phyloP scores from a whole-genome alignment of 2,797 vertebrate genomes.

The Tiaroga cobitis region DNA sequence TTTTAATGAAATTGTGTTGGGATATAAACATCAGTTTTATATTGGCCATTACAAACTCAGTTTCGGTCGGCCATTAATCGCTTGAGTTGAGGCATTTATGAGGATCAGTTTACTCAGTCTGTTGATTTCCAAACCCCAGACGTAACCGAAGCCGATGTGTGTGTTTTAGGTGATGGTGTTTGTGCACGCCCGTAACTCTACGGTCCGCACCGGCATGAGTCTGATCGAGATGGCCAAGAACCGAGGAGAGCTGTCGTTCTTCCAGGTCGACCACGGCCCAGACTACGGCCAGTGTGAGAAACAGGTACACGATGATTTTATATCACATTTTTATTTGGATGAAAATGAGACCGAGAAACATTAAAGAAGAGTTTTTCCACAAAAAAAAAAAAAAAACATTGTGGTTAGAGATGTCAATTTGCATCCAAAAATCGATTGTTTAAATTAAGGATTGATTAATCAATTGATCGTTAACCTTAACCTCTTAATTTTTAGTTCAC shows the following conservation, averaged over 20 bases:
- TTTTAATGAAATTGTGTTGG: too few species aligned
- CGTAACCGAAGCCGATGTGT: constrained; percentile 1
- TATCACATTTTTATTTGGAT: too few species aligned
- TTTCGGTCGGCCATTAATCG: background rate
- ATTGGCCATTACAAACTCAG: background rate
- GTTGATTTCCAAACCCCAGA: background rate
- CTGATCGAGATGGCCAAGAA: constrained; percentile 97
- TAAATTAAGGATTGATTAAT: too few species aligned
- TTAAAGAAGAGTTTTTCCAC: too few species aligned
- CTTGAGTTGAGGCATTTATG: background rate
- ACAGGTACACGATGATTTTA: constrained; percentile 76
- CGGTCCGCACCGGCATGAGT: constrained; percentile 91
- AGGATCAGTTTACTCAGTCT: background rate
- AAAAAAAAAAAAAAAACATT: too few species aligned
- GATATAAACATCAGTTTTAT: background rate
- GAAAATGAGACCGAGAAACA: too few species aligned
- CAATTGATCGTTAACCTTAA: too few species aligned
- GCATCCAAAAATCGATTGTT: too few species aligned
- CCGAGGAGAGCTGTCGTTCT: constrained; percentile 86
- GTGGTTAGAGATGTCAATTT: too few species aligned
- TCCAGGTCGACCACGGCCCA: constrained; percentile 85
- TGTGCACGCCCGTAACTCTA: constrained; percentile 96
- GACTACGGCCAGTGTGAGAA: constrained; percentile 95
- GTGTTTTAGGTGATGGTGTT: constrained; percentile 95
- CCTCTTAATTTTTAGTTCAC: too few species aligned